Evolutionary conservation across 2,888 invertebrate species (phyloP).

Genomic region (Parapristionchus giblindavisi): DNA sequence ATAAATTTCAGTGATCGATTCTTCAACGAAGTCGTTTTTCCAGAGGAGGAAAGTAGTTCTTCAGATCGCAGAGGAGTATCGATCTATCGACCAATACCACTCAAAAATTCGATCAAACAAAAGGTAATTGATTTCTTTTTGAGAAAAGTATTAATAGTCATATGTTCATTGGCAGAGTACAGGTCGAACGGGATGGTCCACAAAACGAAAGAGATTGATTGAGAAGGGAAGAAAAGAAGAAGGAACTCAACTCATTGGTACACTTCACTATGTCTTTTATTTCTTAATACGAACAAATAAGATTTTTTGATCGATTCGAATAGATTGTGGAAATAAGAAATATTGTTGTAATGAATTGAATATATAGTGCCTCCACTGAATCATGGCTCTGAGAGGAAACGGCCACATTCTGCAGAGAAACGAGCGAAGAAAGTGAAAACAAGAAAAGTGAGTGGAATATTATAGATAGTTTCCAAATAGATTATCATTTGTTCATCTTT

Average conservation of each 20-base stretch:
- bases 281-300: too few species aligned
- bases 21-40: constrained; percentile 24
- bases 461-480: too few species aligned
- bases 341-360: too few species aligned
- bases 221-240: constrained; percentile 16
- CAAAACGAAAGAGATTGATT: constrained; percentile 16
- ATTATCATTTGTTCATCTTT: too few species aligned
- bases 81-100: constrained; percentile 6
- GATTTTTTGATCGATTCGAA: too few species aligned
- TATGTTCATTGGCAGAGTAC: constrained; percentile 10
- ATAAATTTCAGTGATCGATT: constrained; percentile 14
- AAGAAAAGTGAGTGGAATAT: too few species aligned
- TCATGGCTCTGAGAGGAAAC: too few species aligned
- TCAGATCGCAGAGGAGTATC: constrained; percentile 8
- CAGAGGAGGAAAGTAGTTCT: background rate
- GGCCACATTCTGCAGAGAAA: too few species aligned
- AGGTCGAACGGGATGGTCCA: constrained; percentile 30
- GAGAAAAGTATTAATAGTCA: background rate
- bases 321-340: too few species aligned
- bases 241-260: constrained; percentile 10
- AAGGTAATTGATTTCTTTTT: background rate
- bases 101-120: background rate
- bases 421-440: too few species aligned
- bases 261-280: background rate
- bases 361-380: too few species aligned